Base-by-base conservation (phyloP, 2,888 invertebrate species). In the Halictus quadricinctus region DNA sequence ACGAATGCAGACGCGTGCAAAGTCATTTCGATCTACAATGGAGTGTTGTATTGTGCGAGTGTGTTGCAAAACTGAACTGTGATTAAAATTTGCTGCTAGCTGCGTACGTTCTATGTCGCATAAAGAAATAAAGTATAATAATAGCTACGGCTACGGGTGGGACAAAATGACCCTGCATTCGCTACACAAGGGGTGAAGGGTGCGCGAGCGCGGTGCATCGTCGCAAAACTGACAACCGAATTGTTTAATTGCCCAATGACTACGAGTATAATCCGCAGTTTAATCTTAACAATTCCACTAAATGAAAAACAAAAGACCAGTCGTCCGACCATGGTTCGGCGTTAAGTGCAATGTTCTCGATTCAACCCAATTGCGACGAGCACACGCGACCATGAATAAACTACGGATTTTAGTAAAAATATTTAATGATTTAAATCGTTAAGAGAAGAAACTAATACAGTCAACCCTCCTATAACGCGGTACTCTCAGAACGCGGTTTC, bases 81-180 rank as follows among this genome's bases (percentile, higher is more conserved):
- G 64, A 15, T 64, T 64, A 6, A 7, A 29, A 64, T 29, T 29
- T 15, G 25, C 25, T 29, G 25, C 64, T 64, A 15, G 64, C 36
- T 36, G 36, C 64, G 7, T 29, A 64, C 60, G 13, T 64, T 29
- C 13, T 29, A 64, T 2, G 15, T 64, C 29, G 64, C 29, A 64
- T 15, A 64, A 64, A 64, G 29, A 64, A 64, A 15, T 29, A 29
- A 29, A 29, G 29, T 29, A 29, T 15, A 7, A 1, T 64, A 64
- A 29, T 29, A 25, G 29, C 29, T 64, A 64, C 29, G 12, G 15
- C 64, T 64, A 64, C 29, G n/a, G 29, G 15, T 29, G 64, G 64
- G 64, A 29, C 25, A 25, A 64, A 64, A 64, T 64, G 64, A 64
- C 64, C 64, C 64, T 64, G 64, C 64, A 64, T 64, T 29, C 64